phyloP scores from a whole-genome alignment of 2,888 invertebrate species.

The Eumacrocentrus americanus region DNA sequence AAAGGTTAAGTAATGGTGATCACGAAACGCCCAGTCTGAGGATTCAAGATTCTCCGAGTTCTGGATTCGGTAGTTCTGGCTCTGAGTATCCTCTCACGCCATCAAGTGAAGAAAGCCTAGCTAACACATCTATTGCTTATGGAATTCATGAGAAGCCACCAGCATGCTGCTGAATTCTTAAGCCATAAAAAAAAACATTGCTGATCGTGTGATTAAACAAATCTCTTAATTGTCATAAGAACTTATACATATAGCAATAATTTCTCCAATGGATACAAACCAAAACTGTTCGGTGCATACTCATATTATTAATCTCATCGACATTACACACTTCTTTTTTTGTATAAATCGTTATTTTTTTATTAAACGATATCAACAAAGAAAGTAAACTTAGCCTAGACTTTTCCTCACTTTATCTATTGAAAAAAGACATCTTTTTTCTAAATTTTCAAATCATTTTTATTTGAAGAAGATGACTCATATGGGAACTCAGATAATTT shows the following conservation, averaged over 20 bases:
- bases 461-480: too few relatives aligned
- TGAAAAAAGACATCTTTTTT: not conserved
- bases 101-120: slow-evolving; percentile 57
- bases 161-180: slow-evolving; percentile 68
- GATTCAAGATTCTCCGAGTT: slow-evolving; percentile 68
- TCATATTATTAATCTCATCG: slow-evolving; percentile 22
- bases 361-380: not conserved
- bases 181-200: slow-evolving; percentile 18
- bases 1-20: slow-evolving; percentile 38
- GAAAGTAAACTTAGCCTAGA: too few relatives aligned
- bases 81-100: slow-evolving; percentile 50
- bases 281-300: too few relatives aligned
- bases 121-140: slow-evolving; percentile 70
- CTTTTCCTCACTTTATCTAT: too few relatives aligned
- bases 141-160: slow-evolving; percentile 68
- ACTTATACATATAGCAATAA: too few relatives aligned
- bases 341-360: not conserved
- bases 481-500: not conserved
- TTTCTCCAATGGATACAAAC: too few relatives aligned
- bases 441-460: not conserved
- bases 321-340: not conserved
- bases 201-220: too few relatives aligned
- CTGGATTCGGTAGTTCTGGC: slow-evolving; percentile 51
- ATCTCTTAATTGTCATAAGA: too few relatives aligned
- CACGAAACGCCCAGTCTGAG: slow-evolving; percentile 58